Conservation (phyloP, 2,797 vertebrate species). For the Sebastes flavidus region DNA sequence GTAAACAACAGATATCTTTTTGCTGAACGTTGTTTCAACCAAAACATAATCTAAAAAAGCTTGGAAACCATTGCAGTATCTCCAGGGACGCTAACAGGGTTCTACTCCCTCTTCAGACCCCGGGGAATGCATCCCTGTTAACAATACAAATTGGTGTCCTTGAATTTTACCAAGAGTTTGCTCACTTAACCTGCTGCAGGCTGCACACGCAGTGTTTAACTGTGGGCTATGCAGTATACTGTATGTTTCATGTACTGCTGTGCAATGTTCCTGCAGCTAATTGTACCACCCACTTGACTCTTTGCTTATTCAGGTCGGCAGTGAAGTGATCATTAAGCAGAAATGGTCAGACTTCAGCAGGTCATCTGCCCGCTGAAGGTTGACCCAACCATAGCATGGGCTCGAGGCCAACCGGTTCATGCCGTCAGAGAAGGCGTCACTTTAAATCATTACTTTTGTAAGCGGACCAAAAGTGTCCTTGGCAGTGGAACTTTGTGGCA, state of each 20-base stretch:
- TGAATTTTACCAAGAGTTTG: conserved; percentile 30
- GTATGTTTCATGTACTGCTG: not conserved
- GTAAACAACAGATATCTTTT: not conserved
- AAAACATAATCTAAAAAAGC: not conserved
- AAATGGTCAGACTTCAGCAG: not conserved
- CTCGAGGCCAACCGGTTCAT: conserved; percentile 20
- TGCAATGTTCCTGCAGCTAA: conserved; percentile 11
- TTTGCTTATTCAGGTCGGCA: conserved; percentile 15
- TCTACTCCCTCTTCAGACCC: not conserved
- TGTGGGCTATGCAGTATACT: not conserved
- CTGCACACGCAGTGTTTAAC: not conserved
- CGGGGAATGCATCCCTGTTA: not conserved
- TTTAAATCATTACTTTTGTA: conserved; percentile 22
- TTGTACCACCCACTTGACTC: conserved; percentile 18
- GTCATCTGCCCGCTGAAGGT: conserved; percentile 7
- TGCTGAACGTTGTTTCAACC: not conserved
- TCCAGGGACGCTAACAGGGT: conserved; percentile 3
- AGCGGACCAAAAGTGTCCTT: not conserved
- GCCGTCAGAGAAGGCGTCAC: conserved; percentile 21
- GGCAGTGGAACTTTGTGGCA: not conserved
- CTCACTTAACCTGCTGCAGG: conserved; percentile 21
- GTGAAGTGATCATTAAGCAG: conserved; percentile 10
- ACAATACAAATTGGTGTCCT: conserved; percentile 25
- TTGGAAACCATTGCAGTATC: not conserved
- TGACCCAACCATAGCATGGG: not conserved